A percentile compares a stretch with the other conserved stretches of the same genome.
Evolutionary conservation across 1,140 invertebrate genomes (phyloP).

Genomic region (Aporrectodea caliginosa): DNA sequence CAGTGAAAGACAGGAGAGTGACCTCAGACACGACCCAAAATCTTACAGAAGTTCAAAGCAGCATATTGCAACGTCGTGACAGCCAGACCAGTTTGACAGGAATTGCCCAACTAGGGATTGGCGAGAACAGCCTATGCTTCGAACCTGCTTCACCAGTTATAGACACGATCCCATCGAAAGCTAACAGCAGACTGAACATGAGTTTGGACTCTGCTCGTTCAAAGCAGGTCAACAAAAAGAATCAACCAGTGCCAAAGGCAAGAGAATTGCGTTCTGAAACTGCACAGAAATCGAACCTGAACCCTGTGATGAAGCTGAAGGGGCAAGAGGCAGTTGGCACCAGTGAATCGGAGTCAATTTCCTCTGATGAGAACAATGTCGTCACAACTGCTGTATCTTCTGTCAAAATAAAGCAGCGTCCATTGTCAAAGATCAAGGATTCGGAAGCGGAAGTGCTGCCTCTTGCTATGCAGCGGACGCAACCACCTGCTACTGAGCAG

Average conservation of each 20-base stretch:
- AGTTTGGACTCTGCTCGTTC: background rate
- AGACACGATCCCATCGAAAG: background rate
- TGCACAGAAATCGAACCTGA: background rate
- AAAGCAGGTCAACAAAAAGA: background rate
- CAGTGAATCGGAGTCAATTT: too few species aligned
- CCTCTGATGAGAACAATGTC: too few species aligned
- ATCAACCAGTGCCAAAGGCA: background rate
- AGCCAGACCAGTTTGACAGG: background rate
- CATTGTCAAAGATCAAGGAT: too few species aligned
- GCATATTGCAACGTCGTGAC: background rate
- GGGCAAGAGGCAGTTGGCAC: too few species aligned
- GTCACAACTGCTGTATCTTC: too few species aligned
- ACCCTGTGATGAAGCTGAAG: background rate
- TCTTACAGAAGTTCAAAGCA: too few species aligned
- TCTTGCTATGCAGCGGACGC: background rate
- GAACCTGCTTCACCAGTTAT: background rate
- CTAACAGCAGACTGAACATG: background rate
- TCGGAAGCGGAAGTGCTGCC: too few species aligned
- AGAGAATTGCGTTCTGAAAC: background rate
- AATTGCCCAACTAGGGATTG: background rate
- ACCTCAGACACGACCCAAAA: too few species aligned
- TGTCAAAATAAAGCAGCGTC: too few species aligned
- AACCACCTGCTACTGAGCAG: background rate
- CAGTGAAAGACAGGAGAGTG: too few species aligned
- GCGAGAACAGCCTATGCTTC: background rate